Evolutionary conservation across 2,797 vertebrate genomes (phyloP), one percentile per base, ranked within the genome.

Genomic region (Dendrocincla fuliginosa): DNA sequence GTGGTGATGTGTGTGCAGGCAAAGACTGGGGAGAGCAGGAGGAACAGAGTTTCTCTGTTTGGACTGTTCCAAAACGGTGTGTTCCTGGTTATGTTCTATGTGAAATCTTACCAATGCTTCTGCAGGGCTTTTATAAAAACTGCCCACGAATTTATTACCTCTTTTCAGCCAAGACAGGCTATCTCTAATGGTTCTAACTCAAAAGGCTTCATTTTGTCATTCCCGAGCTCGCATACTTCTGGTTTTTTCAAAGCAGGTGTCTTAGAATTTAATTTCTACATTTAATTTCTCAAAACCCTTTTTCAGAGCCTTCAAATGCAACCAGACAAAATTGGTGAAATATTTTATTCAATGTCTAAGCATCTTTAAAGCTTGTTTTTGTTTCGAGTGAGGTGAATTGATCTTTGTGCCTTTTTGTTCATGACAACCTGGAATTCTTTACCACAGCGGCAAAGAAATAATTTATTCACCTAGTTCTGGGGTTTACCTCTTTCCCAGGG

Each of bases 11-110:
- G 79, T 89, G 89, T 76, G 82, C 67, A 71, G 71, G 84, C 78
- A 63, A 52, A 46, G 61, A 2, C 49, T 67, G 74, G 25, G 78
- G 63, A 76, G 44, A 84, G 61, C 63, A 71, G 65, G 61, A 93
- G 75, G 63, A 91, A 68, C 88, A 94, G 88, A 89, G 46, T 87
- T 89, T 28, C 92, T 91, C 92, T 89, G 94, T 95, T 32, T 56
- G 65, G 41, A 41, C 65, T 75, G 18, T 44, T 81, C 78, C 70
- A 60, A 33, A 20, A 59, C 1, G 2, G 18, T 39, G 60, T n/a
- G 35, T 70, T 75, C 71, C 82, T 79, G 82, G 70, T 89, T 91
- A 61, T 83, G 85, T 56, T 85, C 92, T 76, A 3, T 3, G 1
- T 82, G 47, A 87, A 94, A 85, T 75, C 75, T 63, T 32, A 82